These are phyloP conservation scores for Benitochromis conjunctus DNA, from an alignment of 2,113 vertebrate genomes.

Conservation along the genomic window DNA sequence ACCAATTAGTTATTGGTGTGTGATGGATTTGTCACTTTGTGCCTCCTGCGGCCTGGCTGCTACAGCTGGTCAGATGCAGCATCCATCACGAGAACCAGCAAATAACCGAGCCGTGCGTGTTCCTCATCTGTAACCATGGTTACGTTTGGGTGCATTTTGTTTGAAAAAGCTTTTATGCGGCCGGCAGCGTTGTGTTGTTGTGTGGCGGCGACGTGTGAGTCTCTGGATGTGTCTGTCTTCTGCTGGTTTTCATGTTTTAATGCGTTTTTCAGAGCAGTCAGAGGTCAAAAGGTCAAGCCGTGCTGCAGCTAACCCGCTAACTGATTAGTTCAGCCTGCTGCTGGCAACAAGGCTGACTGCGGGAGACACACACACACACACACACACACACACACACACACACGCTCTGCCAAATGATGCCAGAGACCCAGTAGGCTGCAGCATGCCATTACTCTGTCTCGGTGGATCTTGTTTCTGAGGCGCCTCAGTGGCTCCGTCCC, in stretches of 20 bases:
- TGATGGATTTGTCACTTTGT: background rate
- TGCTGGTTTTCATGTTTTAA: background rate
- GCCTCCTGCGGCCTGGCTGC: background rate
- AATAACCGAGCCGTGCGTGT: background rate
- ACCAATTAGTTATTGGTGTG: background rate
- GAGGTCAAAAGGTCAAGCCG: slow-evolving; percentile 31
- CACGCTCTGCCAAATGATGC: slow-evolving; percentile 2
- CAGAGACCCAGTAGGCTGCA: slow-evolving; percentile 5
- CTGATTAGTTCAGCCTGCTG: slow-evolving; percentile 49
- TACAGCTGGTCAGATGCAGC: background rate
- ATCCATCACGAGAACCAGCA: background rate
- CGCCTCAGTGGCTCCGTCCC: slow-evolving; percentile 15
- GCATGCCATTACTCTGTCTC: background rate
- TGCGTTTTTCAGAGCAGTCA: background rate
- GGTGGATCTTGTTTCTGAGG: slow-evolving; percentile 30
- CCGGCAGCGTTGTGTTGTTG: background rate
- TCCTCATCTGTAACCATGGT: background rate
- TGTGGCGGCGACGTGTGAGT: fast-evolving
- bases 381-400: slow-evolving; percentile 18
- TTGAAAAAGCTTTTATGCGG: background rate
- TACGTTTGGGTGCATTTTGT: background rate
- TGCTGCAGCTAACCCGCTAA: slow-evolving; percentile 16
- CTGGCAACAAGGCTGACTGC: slow-evolving; percentile 14
- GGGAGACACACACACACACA: background rate
- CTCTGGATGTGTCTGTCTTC: background rate